Base-by-base conservation (phyloP, 2,888 invertebrate species). In the Congeria kusceri region DNA sequence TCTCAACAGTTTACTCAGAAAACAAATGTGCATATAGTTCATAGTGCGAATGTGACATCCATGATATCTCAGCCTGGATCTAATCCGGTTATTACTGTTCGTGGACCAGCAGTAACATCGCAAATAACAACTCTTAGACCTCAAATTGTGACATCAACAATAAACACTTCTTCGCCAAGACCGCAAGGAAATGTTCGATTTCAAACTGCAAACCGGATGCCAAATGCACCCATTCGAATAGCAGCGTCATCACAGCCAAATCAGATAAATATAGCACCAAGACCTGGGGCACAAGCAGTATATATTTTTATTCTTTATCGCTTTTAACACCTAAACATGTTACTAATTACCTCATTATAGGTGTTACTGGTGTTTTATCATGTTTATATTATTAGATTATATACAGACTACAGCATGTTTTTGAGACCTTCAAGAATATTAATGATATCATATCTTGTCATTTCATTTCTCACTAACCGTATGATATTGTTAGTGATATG, bases 201-300 rank as follows among this genome's bases (percentile, higher is more conserved):
- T 27, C 84, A 85, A 67, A 73, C 53, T 53, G 23, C 73, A 32
- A 79, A 82, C 57, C 80, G 84, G 78, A 82, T 83, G 68, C 84
- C 80, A 71, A 82, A 79, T 69, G 74, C 82, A 53, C 82, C 84
- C 49, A 80, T 84, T 58, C 46, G 87, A 56, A 83, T 84, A 53
- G 86, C 86, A 53, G 80, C 87, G 47, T 73, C 79, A 59, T 49
- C 67, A 28, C 88, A 86, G 56, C 88, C 86, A 47, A 89, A 87
- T 59, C 89, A 89, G 75, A 86, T 89, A 56, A 88, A 83, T 77
- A 89, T 91, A 61, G 91, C 91, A 56, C 91, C 91, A 63, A 78
- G 91, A 71, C 90, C 89, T 65, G 90, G 90, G 53, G 74, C 79
- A 53, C 77, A 84, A 29, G 69, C 84, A 44, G 87, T 87, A 83